Evolutionary conservation across 2,113 vertebrate species (phyloP).

Genomic region (Colistium nudipinnis): DNA sequence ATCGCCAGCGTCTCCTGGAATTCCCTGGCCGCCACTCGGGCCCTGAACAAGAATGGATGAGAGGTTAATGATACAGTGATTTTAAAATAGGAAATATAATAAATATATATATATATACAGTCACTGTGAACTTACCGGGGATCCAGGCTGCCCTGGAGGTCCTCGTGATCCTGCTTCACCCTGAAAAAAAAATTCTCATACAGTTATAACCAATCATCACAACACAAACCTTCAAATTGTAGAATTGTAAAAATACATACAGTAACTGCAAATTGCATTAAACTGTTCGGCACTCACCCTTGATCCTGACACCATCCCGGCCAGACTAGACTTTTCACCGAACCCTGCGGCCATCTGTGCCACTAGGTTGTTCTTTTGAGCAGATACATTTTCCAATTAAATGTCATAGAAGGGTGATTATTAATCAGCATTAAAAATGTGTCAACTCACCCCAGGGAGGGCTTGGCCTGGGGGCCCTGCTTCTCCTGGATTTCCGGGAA

Average conservation of each 20-base stretch:
- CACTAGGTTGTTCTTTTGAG: slow-evolving; percentile 80
- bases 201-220: too few relatives aligned
- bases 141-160: slow-evolving; percentile 86
- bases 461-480: slow-evolving; percentile 89
- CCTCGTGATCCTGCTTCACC: slow-evolving; percentile 93
- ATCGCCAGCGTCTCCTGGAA: slow-evolving; percentile 91
- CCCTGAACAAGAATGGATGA: slow-evolving; percentile 78
- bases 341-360: slow-evolving; percentile 91
- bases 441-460: slow-evolving; percentile 83
- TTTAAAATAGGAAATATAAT: background rate
- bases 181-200: slow-evolving; percentile 70
- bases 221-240: too few relatives aligned
- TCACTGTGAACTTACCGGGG: slow-evolving; percentile 81
- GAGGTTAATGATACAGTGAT: background rate
- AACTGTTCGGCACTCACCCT: slow-evolving; percentile 82
- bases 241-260: too few relatives aligned
- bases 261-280: too few relatives aligned
- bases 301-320: slow-evolving; percentile 86
- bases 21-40: slow-evolving; percentile 86
- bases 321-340: slow-evolving; percentile 87
- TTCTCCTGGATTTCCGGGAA: slow-evolving; percentile 93
- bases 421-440: background rate
- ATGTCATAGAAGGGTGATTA: background rate
- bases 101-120: too few relatives aligned
- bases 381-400: background rate